Base-by-base conservation (phyloP, 2,113 vertebrate species). In the Trinectes maculatus region DNA sequence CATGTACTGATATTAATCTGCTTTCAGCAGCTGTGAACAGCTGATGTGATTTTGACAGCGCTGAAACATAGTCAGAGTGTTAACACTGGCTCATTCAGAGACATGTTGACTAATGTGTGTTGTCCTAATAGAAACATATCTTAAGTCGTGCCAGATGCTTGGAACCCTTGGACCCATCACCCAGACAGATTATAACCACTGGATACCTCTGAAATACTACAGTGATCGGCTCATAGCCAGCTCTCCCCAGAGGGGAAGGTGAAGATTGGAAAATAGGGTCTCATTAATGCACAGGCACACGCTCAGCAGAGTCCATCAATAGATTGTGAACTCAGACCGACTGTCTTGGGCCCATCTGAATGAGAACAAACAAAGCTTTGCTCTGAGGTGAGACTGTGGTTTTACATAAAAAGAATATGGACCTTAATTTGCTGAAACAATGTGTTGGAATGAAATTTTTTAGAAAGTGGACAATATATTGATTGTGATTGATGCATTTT, bases 201-300 rank as follows among this genome's bases (percentile, higher is more conserved):
- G 33, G 42, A 7, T 36, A 19, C 33, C 24, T 47, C 21, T 40
- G 48, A 33, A 22, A 9, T 3, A 28, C 15, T 51, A n/a, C 28
- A 34, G 34, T 48, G 25, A 60, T 64, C 24, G 61, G 8, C 26
- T 22, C 36, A 19, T 28, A 74, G 64, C 51, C 36, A n/a, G 6
- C 9, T 43, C 18, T 46, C 22, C 16, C n/a, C 4, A 28, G 39
- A 31, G 36, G 24, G 3, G 2, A 28, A 11, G 37, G 16, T 10
- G 51, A 40, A 60, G 33, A 78, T 22, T 9, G 21, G 44, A 58
- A 71, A 82, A 79, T 70, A 63, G 34, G 48, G 52, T 25, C 37
- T 42, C 28, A 72, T 75, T 1, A 65, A 79, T 79, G 74, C 67
- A 49, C 22, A 36, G 44, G 12, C 82, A 81, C 74, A n/a, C 44